phyloP scores from a whole-genome alignment of 2,888 invertebrate species.

The Hyppa rectilinea region DNA sequence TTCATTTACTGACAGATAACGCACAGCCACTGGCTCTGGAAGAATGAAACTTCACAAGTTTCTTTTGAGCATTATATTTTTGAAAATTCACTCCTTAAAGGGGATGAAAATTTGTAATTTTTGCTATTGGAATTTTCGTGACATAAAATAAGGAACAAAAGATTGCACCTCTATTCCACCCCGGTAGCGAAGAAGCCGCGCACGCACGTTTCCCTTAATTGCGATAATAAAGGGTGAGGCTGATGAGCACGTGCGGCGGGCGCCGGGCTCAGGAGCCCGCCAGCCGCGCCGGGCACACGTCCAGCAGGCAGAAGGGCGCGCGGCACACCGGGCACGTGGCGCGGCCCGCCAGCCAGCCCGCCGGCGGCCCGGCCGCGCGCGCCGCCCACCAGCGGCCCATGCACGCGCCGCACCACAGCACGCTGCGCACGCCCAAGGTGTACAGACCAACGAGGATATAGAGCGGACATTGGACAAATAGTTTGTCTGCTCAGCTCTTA shows the following conservation, averaged over 20 bases:
- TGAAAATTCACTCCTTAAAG: background rate
- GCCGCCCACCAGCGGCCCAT: conserved; percentile 97
- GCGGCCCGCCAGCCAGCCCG: conserved; percentile 95
- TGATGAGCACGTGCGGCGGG: conserved; percentile 28
- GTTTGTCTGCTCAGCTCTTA: too few relatives aligned
- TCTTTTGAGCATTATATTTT: background rate
- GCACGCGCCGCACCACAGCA: conserved; percentile 97
- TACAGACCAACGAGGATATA: too few relatives aligned
- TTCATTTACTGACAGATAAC: background rate
- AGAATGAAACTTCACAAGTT: background rate
- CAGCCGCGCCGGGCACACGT: conserved; percentile 91
- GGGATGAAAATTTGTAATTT: background rate
- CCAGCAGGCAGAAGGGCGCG: conserved; percentile 95
- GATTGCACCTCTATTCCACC: conserved; percentile 22
- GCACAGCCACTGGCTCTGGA: background rate
- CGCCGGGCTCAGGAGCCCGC: conserved; percentile 36
- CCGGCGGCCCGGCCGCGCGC: conserved; percentile 93
- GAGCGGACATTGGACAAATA: too few relatives aligned
- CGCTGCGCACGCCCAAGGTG: too few relatives aligned
- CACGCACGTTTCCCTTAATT: conserved; percentile 5
- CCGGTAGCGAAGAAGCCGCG: background rate
- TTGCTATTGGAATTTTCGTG: background rate
- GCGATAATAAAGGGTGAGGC: conserved; percentile 14
- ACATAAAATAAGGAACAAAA: conserved; percentile 1
- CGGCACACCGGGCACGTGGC: conserved; percentile 97